phyloP scores from a whole-genome alignment of 2,113 vertebrate species.

The Smithornis capensis region DNA sequence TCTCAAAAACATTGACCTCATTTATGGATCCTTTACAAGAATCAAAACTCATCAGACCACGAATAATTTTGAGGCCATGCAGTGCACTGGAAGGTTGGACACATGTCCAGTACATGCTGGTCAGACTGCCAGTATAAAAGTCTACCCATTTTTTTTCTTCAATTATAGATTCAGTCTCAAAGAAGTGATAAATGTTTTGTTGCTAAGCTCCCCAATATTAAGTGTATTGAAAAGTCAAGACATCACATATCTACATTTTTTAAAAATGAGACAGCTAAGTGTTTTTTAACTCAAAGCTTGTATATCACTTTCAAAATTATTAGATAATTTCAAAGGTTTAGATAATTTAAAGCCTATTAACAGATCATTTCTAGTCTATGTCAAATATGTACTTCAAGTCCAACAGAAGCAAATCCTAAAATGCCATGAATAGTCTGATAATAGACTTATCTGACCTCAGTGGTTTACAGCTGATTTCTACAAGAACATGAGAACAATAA shows the following conservation, averaged over 20 bases:
- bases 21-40: background rate
- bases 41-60: background rate
- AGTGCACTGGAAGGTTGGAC: background rate
- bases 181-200: background rate
- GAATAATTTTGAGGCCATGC: background rate
- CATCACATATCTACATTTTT: background rate
- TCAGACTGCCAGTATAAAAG: background rate
- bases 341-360: background rate
- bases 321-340: background rate
- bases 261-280: background rate
- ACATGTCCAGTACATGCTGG: background rate
- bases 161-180: background rate
- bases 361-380: background rate
- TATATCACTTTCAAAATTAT: background rate
- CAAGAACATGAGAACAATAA: background rate
- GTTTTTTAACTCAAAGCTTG: background rate
- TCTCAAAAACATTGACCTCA: background rate
- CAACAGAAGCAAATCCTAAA: background rate
- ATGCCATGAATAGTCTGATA: background rate
- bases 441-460: background rate
- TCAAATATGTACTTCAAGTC: background rate
- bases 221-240: background rate
- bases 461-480: background rate
- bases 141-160: background rate
- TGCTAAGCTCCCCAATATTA: background rate